Percentiles rank a stretch among this genome's conserved stretches.
These are phyloP conservation scores for Zoanthus sociatus DNA, from an alignment of 92 coral and sea anemone genomes.

Conservation along the genomic window DNA sequence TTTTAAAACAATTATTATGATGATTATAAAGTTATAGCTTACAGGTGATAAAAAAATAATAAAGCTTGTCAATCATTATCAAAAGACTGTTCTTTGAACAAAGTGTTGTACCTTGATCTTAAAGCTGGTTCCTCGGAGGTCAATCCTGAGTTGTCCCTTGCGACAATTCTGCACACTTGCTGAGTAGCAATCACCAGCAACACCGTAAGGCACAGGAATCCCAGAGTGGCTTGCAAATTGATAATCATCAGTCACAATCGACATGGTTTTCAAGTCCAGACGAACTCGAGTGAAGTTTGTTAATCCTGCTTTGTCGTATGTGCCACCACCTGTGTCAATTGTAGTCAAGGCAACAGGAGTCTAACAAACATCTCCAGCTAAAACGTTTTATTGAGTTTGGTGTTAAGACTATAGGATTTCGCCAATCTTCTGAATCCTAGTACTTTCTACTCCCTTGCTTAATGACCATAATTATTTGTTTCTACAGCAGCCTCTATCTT, in stretches of 20 bases:
- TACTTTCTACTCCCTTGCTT: too few relatives aligned
- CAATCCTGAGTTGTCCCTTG: slow-evolving; percentile 87
- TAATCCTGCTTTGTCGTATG: slow-evolving; percentile 77
- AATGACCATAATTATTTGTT: too few relatives aligned
- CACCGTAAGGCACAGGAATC: slow-evolving; percentile 76
- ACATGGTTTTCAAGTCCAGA: slow-evolving; percentile 68
- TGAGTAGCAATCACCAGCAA: slow-evolving; percentile 93
- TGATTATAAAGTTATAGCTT: neutral
- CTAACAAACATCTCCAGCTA: neutral
- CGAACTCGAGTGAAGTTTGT: slow-evolving; percentile 87
- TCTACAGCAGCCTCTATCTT: too few relatives aligned
- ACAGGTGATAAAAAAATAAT: neutral
- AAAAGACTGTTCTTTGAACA: neutral
- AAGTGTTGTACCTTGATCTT: slow-evolving; percentile 65
- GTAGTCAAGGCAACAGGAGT: neutral
- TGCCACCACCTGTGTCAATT: slow-evolving; percentile 57
- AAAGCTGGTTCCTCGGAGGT: slow-evolving; percentile 85
- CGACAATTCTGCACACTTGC: slow-evolving; percentile 86
- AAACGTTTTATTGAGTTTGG: too few relatives aligned
- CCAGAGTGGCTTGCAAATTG: slow-evolving; percentile 75
- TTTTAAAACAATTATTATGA: neutral
- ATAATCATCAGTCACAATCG: slow-evolving; percentile 78
- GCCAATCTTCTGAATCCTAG: too few relatives aligned
- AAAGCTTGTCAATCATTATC: neutral
- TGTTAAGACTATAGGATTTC: too few relatives aligned